These are phyloP conservation scores for Ericerus pela DNA, from an alignment of 1,140 invertebrate genomes.

Conservation along the genomic window DNA sequence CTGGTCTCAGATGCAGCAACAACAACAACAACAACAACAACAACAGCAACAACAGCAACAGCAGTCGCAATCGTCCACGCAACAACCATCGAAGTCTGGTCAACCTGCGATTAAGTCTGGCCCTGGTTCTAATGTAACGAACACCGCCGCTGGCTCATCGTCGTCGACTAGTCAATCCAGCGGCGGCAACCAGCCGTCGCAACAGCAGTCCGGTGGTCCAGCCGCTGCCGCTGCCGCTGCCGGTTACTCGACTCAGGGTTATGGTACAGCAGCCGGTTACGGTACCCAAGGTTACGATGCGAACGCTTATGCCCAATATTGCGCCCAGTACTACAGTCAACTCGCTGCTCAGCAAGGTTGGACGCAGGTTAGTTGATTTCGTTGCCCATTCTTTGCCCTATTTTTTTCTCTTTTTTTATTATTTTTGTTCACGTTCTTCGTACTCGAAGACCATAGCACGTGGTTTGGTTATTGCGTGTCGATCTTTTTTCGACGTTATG, in stretches of 20 bases:
- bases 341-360: slow-evolving; percentile 1
- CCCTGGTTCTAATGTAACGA: neutral
- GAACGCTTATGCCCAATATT: slow-evolving; percentile 10
- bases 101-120: neutral
- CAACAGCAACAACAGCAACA: neutral
- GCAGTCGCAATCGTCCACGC: neutral
- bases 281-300: slow-evolving; percentile 3
- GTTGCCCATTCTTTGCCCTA: no score
- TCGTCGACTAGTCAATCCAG: neutral
- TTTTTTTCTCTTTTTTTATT: no score
- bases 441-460: no score
- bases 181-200: neutral
- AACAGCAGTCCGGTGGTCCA: neutral
- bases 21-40: neutral
- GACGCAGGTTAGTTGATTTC: slow-evolving; percentile 11
- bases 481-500: no score
- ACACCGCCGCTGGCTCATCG: neutral
- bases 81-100: neutral
- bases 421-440: no score
- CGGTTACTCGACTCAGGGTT: neutral
- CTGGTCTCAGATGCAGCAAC: neutral
- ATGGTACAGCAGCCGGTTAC: slow-evolving; percentile 1
- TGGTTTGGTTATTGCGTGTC: no score
- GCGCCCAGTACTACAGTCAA: slow-evolving; percentile 6
- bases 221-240: no score